A percentile compares a stretch with the other conserved stretches of the same genome.
Conservation (phyloP, 2,113 vertebrate genomes). For the Coregonus clupeaformis region DNA sequence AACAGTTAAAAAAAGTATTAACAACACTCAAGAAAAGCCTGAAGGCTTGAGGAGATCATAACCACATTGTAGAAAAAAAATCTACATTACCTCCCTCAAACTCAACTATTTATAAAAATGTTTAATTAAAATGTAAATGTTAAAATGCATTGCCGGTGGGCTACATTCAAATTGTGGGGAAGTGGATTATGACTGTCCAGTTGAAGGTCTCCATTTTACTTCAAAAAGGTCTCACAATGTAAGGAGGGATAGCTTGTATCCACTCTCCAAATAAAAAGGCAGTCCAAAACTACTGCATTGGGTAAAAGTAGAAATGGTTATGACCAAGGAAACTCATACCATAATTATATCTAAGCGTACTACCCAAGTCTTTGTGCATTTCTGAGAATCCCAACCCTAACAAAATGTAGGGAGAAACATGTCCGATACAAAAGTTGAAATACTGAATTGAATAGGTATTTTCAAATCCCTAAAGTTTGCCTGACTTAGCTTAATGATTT, state of each 20-base stretch:
- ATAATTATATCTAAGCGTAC: slow-evolving; percentile 43
- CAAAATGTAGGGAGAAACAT: slow-evolving; percentile 51
- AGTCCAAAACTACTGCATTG: slow-evolving; percentile 52
- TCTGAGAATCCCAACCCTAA: slow-evolving; percentile 56
- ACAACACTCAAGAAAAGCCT: slow-evolving; percentile 27
- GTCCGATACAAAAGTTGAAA: slow-evolving; percentile 55
- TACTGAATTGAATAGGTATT: slow-evolving; percentile 69
- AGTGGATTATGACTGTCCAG: slow-evolving; percentile 38
- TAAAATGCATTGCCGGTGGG: slow-evolving; percentile 51
- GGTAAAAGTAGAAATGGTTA: slow-evolving; percentile 63
- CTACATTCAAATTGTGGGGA: slow-evolving; percentile 59
- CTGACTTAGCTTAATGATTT: slow-evolving; percentile 67
- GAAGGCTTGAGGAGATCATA: slow-evolving; percentile 29
- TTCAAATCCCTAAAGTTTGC: slow-evolving; percentile 65
- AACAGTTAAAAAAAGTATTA: slow-evolving; percentile 49
- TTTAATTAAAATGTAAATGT: slow-evolving; percentile 45
- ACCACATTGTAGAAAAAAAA: slow-evolving; percentile 21
- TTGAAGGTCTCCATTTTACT: slow-evolving; percentile 39
- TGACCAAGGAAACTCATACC: slow-evolving; percentile 57
- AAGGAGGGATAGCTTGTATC: slow-evolving; percentile 43
- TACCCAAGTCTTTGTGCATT: slow-evolving; percentile 53
- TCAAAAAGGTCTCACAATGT: slow-evolving; percentile 45
- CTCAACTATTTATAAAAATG: slow-evolving; percentile 30
- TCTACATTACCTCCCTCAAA: slow-evolving; percentile 28
- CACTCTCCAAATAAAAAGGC: slow-evolving; percentile 50